A percentile compares a stretch with the other conserved stretches of the same genome.
These are phyloP conservation scores for Trematomus loennbergii DNA, from an alignment of 2,113 vertebrate genomes.

Conservation along the genomic window DNA sequence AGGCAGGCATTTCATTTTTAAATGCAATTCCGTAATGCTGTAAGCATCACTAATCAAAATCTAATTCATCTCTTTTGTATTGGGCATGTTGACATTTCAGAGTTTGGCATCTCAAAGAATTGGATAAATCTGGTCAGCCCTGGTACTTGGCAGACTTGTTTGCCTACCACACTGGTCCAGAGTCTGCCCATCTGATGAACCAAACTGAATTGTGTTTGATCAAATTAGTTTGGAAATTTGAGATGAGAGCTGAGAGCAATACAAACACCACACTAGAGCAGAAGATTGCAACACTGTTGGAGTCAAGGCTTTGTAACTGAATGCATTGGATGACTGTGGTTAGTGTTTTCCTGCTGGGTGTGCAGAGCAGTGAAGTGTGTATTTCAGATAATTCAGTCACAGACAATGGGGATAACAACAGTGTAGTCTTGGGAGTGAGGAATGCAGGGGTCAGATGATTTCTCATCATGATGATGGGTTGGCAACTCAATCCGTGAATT, in stretches of 20 bases:
- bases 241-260: neutral
- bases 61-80: neutral
- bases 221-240: neutral
- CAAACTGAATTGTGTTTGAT: neutral
- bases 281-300: neutral
- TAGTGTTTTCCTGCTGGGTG: conserved; percentile 17
- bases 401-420: conserved; percentile 18
- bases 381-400: conserved; percentile 35
- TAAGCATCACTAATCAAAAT: neutral
- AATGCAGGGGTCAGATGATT: conserved; percentile 36
- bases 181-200: neutral
- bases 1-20: neutral
- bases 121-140: neutral
- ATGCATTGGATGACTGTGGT: conserved; percentile 24
- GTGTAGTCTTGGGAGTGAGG: conserved; percentile 14
- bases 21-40: neutral
- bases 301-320: neutral
- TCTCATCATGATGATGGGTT: conserved; percentile 1
- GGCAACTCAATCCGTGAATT: neutral
- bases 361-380: conserved; percentile 38
- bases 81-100: conserved; percentile 3
- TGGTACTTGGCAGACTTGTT: neutral
- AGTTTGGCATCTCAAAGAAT: neutral
- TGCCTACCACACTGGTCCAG: neutral
- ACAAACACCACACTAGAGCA: neutral